Base-by-base conservation (phyloP, 2,888 invertebrate genomes). In the Mythimna pallens region DNA sequence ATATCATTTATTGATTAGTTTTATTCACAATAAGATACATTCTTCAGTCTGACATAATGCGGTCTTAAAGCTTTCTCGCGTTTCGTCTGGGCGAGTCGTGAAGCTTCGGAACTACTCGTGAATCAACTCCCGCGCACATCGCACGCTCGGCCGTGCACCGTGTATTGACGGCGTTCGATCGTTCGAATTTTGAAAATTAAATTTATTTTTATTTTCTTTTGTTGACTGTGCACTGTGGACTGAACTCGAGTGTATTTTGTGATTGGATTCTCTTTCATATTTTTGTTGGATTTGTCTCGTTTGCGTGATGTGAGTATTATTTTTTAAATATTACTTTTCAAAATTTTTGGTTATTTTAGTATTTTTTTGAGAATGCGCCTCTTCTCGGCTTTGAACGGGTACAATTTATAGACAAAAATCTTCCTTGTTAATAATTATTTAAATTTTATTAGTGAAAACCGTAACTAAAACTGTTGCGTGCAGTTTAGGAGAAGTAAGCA, bases 21-120 rank as follows among this genome's bases (percentile, higher is more conserved):
- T 64, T 17, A 70, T n/a, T 22, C 30, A 65, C 54, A 80, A 67
- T 57, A 50, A 30, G 34, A 65, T 66, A 12, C 30, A 76, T 73
- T 75, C 40, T 77, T 67, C 58, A 54, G 52, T 81, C 61, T 81
- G 30, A 81, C 88, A 88, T 87, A 75, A 68, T 12, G 47, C 74
- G 69, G 52, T 87, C 81, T 83, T 54, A 77, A 87, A 90, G 92
- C 92, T 92, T 92, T 92, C 92, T 88, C 92, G 88, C 80, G 74
- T n/a, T 30, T 47, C 76, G 62, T 70, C 69, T 71, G 59, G 40
- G 54, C 61, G 72, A 65, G 65, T 63, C 64, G 73, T 69, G 8
- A 81, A 78, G 82, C 80, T 78, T 67, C 78, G 82, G 62, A 82
- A 84, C 76, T 81, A 79, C 73, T 81, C 76, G 83, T 72, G 75